Conservation (phyloP, 2,113 vertebrate species). For the Nipponia nippon region DNA sequence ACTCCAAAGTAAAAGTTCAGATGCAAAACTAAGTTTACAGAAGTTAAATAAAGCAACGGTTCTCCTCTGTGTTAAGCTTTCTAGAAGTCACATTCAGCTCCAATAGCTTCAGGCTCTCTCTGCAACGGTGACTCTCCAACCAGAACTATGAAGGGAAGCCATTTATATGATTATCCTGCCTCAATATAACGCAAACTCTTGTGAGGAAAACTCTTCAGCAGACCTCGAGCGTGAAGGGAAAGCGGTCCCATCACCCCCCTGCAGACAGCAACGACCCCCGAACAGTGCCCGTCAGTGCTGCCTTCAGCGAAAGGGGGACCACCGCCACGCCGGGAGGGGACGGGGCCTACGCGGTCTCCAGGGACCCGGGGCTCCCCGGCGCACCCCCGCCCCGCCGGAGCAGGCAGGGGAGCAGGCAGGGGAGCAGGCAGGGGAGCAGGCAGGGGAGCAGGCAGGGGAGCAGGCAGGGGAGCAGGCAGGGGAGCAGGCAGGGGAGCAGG, state of each 20-base stretch:
- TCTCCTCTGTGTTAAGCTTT: neutral
- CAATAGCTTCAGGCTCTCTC: neutral
- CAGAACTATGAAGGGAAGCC: neutral
- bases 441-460: neutral
- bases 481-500: neutral
- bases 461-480: neutral
- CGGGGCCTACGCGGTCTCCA: rapidly evolving
- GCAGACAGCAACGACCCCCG: too few species aligned
- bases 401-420: neutral
- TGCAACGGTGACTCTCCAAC: neutral
- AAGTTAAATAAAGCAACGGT: neutral
- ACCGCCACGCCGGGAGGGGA: rapidly evolving
- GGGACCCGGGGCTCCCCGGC: too few species aligned
- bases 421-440: neutral
- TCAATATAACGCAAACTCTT: neutral
- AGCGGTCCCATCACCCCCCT: rapidly evolving
- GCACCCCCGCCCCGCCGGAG: neutral
- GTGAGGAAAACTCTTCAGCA: neutral
- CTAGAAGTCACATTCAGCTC: neutral
- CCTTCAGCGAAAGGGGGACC: neutral
- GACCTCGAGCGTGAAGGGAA: rapidly evolving
- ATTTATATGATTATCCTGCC: neutral
- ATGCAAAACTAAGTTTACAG: neutral
- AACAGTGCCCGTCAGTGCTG: rapidly evolving
- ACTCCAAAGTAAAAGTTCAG: neutral